phyloP scores from a whole-genome alignment of 2,888 invertebrate genomes.

The Nasonia oneida region DNA sequence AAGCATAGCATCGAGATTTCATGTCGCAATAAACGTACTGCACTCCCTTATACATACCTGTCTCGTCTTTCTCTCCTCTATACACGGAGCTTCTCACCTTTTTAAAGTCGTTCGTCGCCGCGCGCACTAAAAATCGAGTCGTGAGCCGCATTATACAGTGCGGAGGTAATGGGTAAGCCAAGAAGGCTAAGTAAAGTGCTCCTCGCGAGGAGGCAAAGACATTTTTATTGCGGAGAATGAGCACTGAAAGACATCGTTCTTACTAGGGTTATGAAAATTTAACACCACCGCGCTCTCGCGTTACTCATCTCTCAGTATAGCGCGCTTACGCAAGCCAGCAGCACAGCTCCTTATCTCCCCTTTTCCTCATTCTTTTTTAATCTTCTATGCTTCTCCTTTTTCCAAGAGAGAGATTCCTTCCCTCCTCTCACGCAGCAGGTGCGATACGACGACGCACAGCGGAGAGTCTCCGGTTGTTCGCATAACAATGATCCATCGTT shows the following conservation, averaged over 20 bases:
- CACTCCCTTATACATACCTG: neutral
- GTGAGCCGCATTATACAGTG: neutral
- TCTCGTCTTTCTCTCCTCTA: neutral
- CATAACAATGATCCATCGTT: slow-evolving; percentile 1
- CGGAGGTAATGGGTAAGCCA: slow-evolving; percentile 18
- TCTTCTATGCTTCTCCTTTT: slow-evolving; percentile 5
- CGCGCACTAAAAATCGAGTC: slow-evolving; percentile 38
- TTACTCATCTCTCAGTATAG: slow-evolving; percentile 64
- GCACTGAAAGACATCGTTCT: slow-evolving; percentile 70
- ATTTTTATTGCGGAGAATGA: slow-evolving; percentile 72
- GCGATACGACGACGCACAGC: neutral
- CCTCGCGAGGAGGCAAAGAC: slow-evolving; percentile 63
- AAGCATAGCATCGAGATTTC: neutral
- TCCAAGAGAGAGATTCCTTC: neutral
- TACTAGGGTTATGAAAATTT: slow-evolving; percentile 73
- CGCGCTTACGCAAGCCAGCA: neutral
- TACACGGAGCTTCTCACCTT: neutral
- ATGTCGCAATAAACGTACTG: neutral
- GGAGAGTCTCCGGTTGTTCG: neutral
- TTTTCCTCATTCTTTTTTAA: slow-evolving; percentile 46
- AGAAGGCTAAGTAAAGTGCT: slow-evolving; percentile 40
- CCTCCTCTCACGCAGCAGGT: neutral
- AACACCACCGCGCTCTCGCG: slow-evolving; percentile 68
- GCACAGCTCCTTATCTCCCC: slow-evolving; percentile 11
- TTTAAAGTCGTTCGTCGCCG: neutral